phyloP scores from a whole-genome alignment of 2,113 vertebrate genomes.

The Noctilio leporinus region DNA sequence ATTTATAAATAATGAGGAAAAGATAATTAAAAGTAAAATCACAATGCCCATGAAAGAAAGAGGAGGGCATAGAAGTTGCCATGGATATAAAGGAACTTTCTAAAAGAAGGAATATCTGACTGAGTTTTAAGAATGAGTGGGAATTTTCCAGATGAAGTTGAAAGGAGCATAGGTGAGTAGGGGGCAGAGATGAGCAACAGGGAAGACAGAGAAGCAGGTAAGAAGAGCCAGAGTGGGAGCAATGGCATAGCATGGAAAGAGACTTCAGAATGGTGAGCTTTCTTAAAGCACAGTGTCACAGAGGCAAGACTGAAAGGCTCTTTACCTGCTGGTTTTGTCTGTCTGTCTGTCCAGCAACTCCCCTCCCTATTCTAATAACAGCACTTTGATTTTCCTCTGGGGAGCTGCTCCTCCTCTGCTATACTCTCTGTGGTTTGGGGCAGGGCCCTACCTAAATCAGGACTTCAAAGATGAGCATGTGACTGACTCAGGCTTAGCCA shows the following conservation, averaged over 20 bases:
- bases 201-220: background rate
- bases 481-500: background rate
- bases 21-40: background rate
- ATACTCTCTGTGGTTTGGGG: background rate
- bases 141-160: background rate
- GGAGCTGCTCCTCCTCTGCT: background rate
- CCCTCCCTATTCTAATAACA: background rate
- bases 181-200: background rate
- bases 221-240: background rate
- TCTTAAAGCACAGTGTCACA: background rate
- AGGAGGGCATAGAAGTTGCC: background rate
- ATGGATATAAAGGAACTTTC: background rate
- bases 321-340: background rate
- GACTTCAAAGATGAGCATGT: background rate
- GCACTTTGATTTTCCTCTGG: background rate
- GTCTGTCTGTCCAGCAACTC: background rate
- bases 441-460: background rate
- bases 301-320: background rate
- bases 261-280: background rate
- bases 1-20: background rate
- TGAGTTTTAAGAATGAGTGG: background rate
- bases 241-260: rapidly evolving
- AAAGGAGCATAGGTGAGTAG: background rate
- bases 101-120: background rate
- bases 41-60: background rate